Evolutionary conservation across 2,888 invertebrate species (phyloP), one percentile per base, ranked within the genome.

Genomic region (Oscheius sp.): DNA sequence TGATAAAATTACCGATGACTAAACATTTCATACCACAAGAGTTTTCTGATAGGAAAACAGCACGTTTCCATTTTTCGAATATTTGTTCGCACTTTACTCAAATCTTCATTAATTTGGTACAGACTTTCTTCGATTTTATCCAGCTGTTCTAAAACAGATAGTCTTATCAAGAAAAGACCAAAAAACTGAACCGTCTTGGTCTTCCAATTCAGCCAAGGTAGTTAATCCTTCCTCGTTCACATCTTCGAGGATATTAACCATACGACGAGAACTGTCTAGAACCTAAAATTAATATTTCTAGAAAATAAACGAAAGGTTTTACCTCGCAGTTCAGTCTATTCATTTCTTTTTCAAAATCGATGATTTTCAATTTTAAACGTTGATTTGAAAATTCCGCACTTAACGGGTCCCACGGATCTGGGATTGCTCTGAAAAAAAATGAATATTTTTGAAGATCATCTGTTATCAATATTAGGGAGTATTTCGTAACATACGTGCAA

Each of bases 41-140:
- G 64, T 76, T 76, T 72, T 58, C 63, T 29, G 21, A 69, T 72
- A 12, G 69, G 69, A 25, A 61, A 74, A 27, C 73, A 69, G 27
- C 61, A 74, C 16, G 43, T n/a, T 53, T 80, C 75, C 76, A 79
- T 79, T 5, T 76, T 74, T 6, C 73, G 73, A n/a, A 81, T 74
- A 69, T 81, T 76, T 18, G 71, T 64, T 16, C 75, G 73, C 12
- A 81, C 79, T 21, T 73, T 69, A 23, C 76, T 73, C 53, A 81
- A 46, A 49, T 81, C 76, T 56, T 75, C 74, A 45, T 73, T 76
- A 13, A 81, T 78, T 69, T 75, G 73, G 55, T 72, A 75, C 7
- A 81, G 46, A 43, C 75, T 77, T 16, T 73, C 72, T 59, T 80
- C 78, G 52, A 80, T 80, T 45, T 76, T 80, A 69, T 80, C 80